A percentile compares a stretch with the other conserved stretches of the same genome.
Conservation (phyloP, 2,797 vertebrate species). For the Acropternis orthonyx region DNA sequence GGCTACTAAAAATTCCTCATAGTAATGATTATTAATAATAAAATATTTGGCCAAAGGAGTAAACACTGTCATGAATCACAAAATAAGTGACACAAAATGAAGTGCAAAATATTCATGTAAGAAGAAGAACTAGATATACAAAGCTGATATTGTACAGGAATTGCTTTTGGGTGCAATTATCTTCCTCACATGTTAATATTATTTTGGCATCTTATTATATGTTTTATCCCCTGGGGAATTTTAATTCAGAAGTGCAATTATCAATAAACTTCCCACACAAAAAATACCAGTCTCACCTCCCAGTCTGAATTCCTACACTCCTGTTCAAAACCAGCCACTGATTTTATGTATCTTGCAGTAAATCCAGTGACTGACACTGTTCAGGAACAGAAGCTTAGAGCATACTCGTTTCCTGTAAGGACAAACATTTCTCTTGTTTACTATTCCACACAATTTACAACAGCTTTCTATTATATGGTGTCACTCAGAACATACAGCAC, state of each 20-base stretch:
- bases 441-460: neutral
- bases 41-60: neutral
- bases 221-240: constrained; percentile 33
- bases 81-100: constrained; percentile 30
- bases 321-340: neutral
- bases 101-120: constrained; percentile 3
- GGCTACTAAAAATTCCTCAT: neutral
- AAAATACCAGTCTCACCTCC: neutral
- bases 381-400: neutral
- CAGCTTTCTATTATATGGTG: neutral
- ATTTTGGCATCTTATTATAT: constrained; percentile 32
- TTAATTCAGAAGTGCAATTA: constrained; percentile 27
- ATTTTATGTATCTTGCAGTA: neutral
- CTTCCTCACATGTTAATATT: constrained; percentile 22
- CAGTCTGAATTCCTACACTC: neutral
- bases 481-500: neutral
- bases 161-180: constrained; percentile 59
- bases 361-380: neutral
- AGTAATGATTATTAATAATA: constrained; percentile 15
- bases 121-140: neutral
- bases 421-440: constrained; percentile 5
- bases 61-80: neutral
- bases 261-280: neutral
- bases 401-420: neutral
- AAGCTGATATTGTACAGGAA: neutral